A percentile compares a stretch with the other conserved stretches of the same genome.
Conservation (phyloP, 2,113 vertebrate species). For the Eubucco bourcierii region DNA sequence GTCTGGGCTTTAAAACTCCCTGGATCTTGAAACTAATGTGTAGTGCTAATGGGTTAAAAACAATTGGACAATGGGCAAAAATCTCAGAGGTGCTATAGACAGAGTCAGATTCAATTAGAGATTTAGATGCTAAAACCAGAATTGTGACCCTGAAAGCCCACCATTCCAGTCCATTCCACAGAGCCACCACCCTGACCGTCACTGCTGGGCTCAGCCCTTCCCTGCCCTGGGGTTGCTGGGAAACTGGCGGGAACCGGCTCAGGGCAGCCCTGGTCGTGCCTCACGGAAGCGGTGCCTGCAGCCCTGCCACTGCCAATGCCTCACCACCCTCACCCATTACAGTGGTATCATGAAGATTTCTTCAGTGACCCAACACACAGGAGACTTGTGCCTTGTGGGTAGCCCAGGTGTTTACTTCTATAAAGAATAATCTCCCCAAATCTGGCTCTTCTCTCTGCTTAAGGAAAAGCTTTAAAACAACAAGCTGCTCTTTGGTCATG, state of each 20-base stretch:
- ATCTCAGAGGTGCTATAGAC: not conserved
- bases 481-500: not conserved
- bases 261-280: rapidly evolving
- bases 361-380: not conserved
- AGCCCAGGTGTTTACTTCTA: not conserved
- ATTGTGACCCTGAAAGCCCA: not conserved
- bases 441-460: not conserved
- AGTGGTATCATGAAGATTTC: rapidly evolving
- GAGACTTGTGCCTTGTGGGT: too few species aligned
- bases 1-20: not conserved
- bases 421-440: not conserved
- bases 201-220: rapidly evolving
- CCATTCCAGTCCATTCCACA: not conserved
- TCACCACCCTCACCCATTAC: not conserved
- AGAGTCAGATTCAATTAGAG: not conserved
- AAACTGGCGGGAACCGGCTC: rapidly evolving
- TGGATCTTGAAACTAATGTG: too few species aligned
- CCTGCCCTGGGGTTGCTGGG: rapidly evolving
- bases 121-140: not conserved
- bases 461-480: not conserved
- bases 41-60: not conserved
- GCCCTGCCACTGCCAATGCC: not conserved
- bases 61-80: not conserved
- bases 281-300: rapidly evolving
- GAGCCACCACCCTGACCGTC: rapidly evolving